These are phyloP conservation scores for Zaprionus kolodkinae DNA, from an alignment of 1,140 invertebrate genomes.

Conservation along the genomic window DNA sequence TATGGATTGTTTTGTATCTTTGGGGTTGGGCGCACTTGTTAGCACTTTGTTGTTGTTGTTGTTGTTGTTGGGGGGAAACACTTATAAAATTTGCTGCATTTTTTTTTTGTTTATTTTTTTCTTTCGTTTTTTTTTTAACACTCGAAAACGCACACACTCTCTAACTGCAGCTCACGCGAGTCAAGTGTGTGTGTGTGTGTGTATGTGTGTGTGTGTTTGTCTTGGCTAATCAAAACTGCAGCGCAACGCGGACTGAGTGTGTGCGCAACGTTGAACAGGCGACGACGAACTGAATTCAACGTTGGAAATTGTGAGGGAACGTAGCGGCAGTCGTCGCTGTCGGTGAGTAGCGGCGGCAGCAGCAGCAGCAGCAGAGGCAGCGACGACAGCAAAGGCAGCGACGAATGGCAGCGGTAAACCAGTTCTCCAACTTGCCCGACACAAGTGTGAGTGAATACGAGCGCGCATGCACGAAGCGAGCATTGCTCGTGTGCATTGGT, in stretches of 20 bases:
- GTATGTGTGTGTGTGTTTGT: constrained; percentile 37
- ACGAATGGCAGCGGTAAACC: constrained; percentile 74
- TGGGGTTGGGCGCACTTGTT: constrained; percentile 18
- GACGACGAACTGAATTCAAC: constrained; percentile 84
- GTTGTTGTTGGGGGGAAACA: constrained; percentile 9
- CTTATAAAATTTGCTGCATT: constrained; percentile 40
- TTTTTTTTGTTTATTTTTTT: not conserved
- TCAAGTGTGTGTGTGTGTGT: constrained; percentile 25
- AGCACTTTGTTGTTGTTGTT: constrained; percentile 23
- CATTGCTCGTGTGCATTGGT: not conserved
- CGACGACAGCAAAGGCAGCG: constrained; percentile 36
- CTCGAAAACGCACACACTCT: constrained; percentile 11
- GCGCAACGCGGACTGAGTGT: constrained; percentile 73
- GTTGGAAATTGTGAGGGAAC: constrained; percentile 70
- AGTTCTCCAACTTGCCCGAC: constrained; percentile 56
- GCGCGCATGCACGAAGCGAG: too few species aligned
- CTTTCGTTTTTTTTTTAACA: not conserved
- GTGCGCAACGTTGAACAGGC: constrained; percentile 82
- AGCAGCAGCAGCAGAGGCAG: constrained; percentile 43
- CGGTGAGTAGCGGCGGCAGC: constrained; percentile 17
- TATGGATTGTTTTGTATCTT: constrained; percentile 31
- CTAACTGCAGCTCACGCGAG: not conserved
- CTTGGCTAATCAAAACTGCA: constrained; percentile 43
- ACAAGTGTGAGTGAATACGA: constrained; percentile 30
- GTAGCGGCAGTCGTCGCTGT: constrained; percentile 52